Conservation (phyloP, 2,888 invertebrate species). For the Aricia artaxerxes region DNA sequence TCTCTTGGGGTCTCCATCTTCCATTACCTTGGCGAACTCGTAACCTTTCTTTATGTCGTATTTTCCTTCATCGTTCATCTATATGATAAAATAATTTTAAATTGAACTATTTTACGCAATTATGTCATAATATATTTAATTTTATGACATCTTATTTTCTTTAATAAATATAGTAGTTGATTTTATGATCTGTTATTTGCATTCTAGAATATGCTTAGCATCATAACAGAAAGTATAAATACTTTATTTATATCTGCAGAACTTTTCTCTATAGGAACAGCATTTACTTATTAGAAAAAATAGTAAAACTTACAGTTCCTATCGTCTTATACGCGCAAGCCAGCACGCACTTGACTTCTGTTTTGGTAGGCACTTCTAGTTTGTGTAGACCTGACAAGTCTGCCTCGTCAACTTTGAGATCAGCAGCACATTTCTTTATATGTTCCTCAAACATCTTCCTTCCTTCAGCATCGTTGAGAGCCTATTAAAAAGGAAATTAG, state of each 20-base stretch:
- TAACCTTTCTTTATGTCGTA: slow-evolving; percentile 58
- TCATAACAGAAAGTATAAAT: too few species aligned
- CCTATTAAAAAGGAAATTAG: slow-evolving; percentile 41
- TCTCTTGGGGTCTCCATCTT: slow-evolving; percentile 62
- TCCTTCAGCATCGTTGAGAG: slow-evolving; percentile 59
- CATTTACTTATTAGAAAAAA: too few species aligned
- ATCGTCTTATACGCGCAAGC: slow-evolving; percentile 70
- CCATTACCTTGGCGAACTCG: slow-evolving; percentile 56
- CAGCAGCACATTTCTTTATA: slow-evolving; percentile 58
- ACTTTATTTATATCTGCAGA: too few species aligned
- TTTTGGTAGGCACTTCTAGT: slow-evolving; percentile 59
- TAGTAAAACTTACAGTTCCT: slow-evolving; percentile 54
- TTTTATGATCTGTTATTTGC: too few species aligned
- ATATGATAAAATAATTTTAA: neutral
- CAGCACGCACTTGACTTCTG: slow-evolving; percentile 67
- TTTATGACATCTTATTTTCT: neutral
- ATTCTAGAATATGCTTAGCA: too few species aligned
- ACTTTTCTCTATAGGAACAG: too few species aligned
- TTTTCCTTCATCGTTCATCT: slow-evolving; percentile 46
- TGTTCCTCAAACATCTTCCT: slow-evolving; percentile 56
- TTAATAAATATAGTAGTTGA: too few species aligned
- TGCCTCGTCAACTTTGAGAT: slow-evolving; percentile 55
- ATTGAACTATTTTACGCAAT: neutral
- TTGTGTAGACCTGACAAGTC: slow-evolving; percentile 57
- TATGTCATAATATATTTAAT: neutral